Percentiles rank a stretch among this genome's conserved stretches.
Evolutionary conservation across 2,888 invertebrate species (phyloP).

Genomic region (Diaphora mendica): DNA sequence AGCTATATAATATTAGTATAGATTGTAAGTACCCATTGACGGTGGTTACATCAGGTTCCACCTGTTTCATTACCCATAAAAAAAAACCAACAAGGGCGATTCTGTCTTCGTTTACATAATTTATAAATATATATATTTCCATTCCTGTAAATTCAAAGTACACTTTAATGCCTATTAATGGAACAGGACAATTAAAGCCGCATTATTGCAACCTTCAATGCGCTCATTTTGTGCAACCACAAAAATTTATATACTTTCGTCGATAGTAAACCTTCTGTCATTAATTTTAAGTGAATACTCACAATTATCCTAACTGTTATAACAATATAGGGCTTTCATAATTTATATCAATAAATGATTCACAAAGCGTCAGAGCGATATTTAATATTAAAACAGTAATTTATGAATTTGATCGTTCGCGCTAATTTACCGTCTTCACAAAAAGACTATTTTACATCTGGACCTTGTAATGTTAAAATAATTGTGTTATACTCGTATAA

Average conservation of each 20-base stretch:
- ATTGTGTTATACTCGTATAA: constrained; percentile 45
- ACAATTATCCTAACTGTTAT: neutral
- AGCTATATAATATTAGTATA: no score
- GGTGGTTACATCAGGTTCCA: neutral
- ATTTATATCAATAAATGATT: constrained; percentile 1
- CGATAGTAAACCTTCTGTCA: neutral
- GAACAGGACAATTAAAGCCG: neutral
- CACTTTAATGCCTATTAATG: neutral
- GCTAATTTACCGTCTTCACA: constrained; percentile 65
- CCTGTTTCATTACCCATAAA: neutral
- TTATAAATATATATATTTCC: no score
- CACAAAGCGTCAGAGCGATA: neutral
- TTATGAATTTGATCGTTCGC: constrained; percentile 17
- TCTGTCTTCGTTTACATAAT: no score
- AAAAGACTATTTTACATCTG: constrained; percentile 69
- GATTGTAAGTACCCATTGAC: neutral
- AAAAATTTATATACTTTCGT: neutral
- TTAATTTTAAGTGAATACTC: neutral
- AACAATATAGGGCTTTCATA: neutral
- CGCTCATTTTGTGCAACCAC: neutral
- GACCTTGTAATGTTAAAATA: constrained; percentile 50
- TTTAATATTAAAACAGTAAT: neutral
- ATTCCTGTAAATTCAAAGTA: no score
- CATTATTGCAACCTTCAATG: neutral
- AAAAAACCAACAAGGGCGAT: no score